Evolutionary conservation across 2,888 invertebrate genomes (phyloP).

Genomic region (Allolobophora icterica): DNA sequence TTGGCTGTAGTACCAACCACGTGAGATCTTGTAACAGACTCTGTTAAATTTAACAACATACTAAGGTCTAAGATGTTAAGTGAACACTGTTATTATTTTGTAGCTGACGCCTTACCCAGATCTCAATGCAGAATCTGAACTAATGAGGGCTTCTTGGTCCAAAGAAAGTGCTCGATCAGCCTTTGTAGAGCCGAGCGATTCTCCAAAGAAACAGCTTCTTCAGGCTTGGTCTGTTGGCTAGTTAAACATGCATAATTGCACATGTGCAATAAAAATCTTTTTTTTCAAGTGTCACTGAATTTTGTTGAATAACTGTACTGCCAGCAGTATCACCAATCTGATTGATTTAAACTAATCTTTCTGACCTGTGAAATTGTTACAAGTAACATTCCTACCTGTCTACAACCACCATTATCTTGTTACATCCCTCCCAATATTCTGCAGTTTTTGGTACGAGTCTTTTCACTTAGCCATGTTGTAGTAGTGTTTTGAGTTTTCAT

Average conservation of each 20-base stretch:
- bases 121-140: constrained; percentile 43
- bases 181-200: constrained; percentile 57
- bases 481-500: no score
- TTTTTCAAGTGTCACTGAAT: background rate
- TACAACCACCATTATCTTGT: no score
- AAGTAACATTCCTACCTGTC: no score
- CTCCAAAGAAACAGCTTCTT: constrained; percentile 40
- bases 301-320: background rate
- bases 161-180: constrained; percentile 59
- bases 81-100: constrained; percentile 24
- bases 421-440: no score
- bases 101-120: constrained; percentile 38
- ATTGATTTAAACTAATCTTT: background rate
- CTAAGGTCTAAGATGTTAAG: background rate
- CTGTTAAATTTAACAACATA: no score
- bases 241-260: background rate
- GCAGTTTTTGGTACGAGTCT: no score
- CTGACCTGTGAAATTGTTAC: no score
- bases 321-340: background rate
- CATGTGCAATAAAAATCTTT: background rate
- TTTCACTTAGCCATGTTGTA: no score
- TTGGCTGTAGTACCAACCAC: no score
- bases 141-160: constrained; percentile 50
- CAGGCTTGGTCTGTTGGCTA: constrained; percentile 43
- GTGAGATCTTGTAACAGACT: no score